These are phyloP conservation scores for Gulo gulo DNA, from an alignment of 2,113 vertebrate species.

Conservation along the genomic window DNA sequence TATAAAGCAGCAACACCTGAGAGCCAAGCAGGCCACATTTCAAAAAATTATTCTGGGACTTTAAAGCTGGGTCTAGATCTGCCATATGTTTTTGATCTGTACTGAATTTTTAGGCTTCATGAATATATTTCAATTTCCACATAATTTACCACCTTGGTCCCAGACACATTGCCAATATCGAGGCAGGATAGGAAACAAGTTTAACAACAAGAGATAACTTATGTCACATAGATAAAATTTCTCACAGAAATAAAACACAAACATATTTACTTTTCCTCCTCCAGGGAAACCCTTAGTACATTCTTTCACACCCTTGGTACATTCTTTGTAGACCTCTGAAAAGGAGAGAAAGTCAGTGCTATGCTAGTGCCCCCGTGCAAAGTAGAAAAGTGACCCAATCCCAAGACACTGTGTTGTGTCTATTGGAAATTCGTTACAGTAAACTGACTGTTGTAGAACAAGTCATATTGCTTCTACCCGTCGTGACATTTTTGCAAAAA, in stretches of 20 bases:
- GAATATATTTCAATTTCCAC: constrained; percentile 47
- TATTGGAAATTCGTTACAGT: neutral
- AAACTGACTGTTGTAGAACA: neutral
- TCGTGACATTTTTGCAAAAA: neutral
- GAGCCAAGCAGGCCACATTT: neutral
- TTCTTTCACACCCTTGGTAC: neutral
- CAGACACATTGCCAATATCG: constrained; percentile 10
- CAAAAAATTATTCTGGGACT: constrained; percentile 9
- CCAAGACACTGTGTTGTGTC: neutral
- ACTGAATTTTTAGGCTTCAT: neutral
- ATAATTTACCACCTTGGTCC: constrained; percentile 17
- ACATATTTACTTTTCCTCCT: neutral
- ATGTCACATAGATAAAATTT: neutral
- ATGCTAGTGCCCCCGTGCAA: neutral
- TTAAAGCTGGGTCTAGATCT: neutral
- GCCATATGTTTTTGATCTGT: neutral
- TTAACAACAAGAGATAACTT: neutral
- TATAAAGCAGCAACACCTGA: neutral
- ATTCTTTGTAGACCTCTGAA: neutral
- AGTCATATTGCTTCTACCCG: neutral
- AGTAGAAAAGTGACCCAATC: neutral
- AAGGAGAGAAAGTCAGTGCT: neutral
- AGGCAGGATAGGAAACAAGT: neutral
- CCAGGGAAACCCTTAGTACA: neutral
- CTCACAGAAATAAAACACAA: constrained; percentile 30